Evolutionary conservation across 2,888 invertebrate genomes (phyloP), one percentile per base, ranked within the genome.

Genomic region (Agonopterix arenella): DNA sequence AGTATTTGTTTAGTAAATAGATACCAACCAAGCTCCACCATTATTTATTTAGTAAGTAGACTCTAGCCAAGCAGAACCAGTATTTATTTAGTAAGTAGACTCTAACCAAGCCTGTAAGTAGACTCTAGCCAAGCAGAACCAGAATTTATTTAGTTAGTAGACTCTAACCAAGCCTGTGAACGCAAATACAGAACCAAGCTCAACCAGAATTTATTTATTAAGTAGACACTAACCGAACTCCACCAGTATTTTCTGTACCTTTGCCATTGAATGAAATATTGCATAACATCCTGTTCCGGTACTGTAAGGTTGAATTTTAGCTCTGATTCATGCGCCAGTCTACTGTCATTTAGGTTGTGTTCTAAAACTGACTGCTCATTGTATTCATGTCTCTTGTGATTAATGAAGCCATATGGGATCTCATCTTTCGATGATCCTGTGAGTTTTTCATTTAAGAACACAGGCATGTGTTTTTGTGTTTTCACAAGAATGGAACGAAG

Each of bases 231-330:
- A 60, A 93, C 92, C 74, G 93, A 94, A 80, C 95, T 93, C 96
- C 96, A 96, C 96, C 96, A 96, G 61, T 93, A 92, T 71, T 94
- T 94, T 50, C 95, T 90, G 64, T 94, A 93, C 54, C 93, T 90
- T 68, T 95, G 95, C 86, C 94, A 93, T 60, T 93, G 92, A 66
- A 94, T 92, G 71, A 94, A 95, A 67, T 92, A 90, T 59, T 93
- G 93, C 64, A 91, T 90, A 0, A 90, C 79, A 54, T 89, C 84
- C 46, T 80, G 72, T 44, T 84, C 76, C n/a, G 86, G 73, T 16
- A 90, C 65, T 60, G 85, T 73, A 49, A 91, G 62, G 54, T 76
- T 79, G 49, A 90, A 80, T 52, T 73, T 68, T 5, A 91, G 64
- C 13, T 64, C 52, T 10, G 68, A 64, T n/a, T 58, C 61, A 41